phyloP scores from a whole-genome alignment of 2,888 invertebrate species.

The Crossocerus cetratus region DNA sequence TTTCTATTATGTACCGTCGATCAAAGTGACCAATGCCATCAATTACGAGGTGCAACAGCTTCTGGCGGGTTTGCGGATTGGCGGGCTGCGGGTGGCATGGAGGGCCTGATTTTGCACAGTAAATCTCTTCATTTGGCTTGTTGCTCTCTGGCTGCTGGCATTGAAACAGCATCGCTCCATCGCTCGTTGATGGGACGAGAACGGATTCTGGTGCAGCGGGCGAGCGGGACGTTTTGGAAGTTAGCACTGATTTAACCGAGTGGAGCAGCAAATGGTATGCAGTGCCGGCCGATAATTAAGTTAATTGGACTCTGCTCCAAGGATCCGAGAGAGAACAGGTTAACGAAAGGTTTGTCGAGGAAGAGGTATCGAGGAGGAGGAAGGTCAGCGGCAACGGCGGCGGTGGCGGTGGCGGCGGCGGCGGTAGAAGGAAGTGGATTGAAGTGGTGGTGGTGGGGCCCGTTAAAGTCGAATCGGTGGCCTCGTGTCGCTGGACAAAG shows the following conservation, averaged over 20 bases:
- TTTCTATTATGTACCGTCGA: conserved; percentile 48
- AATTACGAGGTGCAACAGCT: conserved; percentile 45
- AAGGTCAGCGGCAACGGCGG: not conserved
- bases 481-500: conserved; percentile 29
- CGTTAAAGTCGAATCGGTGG: conserved; percentile 13
- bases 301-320: not conserved
- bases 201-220: not conserved
- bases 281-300: not conserved
- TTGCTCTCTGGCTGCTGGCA: not conserved
- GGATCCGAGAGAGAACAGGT: too few relatives aligned
- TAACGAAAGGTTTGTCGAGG: too few relatives aligned
- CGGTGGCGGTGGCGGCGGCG: not conserved
- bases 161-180: not conserved
- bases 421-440: not conserved
- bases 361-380: not conserved
- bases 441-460: conserved; percentile 1
- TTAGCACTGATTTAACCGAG: not conserved
- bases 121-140: conserved; percentile 38
- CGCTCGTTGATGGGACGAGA: too few relatives aligned
- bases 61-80: too few relatives aligned
- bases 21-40: conserved; percentile 49
- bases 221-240: not conserved
- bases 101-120: conserved; percentile 40
- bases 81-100: conserved; percentile 30
- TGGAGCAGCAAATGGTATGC: not conserved